These are phyloP conservation scores for Pseudochirops cupreus DNA, from an alignment of 2,797 vertebrate genomes.

Conservation along the genomic window DNA sequence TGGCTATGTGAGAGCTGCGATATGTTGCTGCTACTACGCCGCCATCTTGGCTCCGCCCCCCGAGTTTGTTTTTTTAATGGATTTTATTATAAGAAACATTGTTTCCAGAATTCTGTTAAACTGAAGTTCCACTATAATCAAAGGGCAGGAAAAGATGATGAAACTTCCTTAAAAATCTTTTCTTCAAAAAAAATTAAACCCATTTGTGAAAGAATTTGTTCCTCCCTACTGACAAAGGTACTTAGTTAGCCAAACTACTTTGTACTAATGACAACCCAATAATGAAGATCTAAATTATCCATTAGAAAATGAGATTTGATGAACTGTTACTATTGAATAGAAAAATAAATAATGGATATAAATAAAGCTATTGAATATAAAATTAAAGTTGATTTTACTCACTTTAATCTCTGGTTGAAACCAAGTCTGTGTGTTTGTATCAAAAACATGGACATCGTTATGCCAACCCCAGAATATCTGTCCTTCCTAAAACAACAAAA, in stretches of 20 bases:
- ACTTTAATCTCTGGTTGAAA: slow-evolving; percentile 90
- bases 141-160: slow-evolving; percentile 24
- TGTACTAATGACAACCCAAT: slow-evolving; percentile 24
- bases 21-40: too few species aligned
- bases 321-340: slow-evolving; percentile 32
- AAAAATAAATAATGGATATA: not conserved
- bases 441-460: slow-evolving; percentile 95
- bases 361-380: slow-evolving; percentile 5
- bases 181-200: slow-evolving; percentile 51
- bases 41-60: too few species aligned
- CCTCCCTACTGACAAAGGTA: slow-evolving; percentile 1
- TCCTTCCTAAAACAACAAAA: slow-evolving; percentile 86
- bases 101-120: slow-evolving; percentile 28
- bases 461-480: slow-evolving; percentile 97
- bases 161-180: slow-evolving; percentile 29
- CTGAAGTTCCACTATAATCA: not conserved
- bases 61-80: too few species aligned
- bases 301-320: slow-evolving; percentile 26
- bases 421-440: slow-evolving; percentile 90
- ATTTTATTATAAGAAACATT: not conserved
- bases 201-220: slow-evolving; percentile 23
- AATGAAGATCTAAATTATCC: slow-evolving; percentile 50
- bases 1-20: too few species aligned
- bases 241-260: slow-evolving; percentile 13
- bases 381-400: slow-evolving; percentile 71